A percentile compares a stretch with the other conserved stretches of the same genome.
These are phyloP conservation scores for Pipa parva DNA, from an alignment of 2,113 vertebrate species.

Conservation along the genomic window DNA sequence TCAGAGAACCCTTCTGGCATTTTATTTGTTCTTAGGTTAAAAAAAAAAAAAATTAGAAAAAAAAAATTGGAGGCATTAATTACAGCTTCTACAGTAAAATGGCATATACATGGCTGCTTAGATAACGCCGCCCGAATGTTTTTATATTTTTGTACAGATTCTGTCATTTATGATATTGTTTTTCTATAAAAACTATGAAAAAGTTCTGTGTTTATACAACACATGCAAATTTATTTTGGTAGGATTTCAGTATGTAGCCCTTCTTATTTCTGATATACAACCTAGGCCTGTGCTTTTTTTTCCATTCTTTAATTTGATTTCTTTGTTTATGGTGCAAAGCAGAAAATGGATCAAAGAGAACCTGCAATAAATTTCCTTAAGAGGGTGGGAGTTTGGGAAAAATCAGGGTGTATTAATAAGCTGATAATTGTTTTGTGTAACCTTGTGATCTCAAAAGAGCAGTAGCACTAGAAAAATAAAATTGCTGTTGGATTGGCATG, in stretches of 20 bases:
- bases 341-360: conserved; percentile 67
- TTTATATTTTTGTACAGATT: conserved; percentile 89
- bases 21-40: conserved; percentile 74
- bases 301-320: conserved; percentile 63
- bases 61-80: conserved; percentile 70
- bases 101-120: conserved; percentile 79
- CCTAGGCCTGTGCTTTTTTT: conserved; percentile 67
- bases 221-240: not conserved
- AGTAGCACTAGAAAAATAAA: too few relatives aligned
- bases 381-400: conserved; percentile 42
- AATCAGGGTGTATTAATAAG: too few relatives aligned
- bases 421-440: too few relatives aligned
- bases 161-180: conserved; percentile 78
- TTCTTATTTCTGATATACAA: conserved; percentile 72
- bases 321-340: conserved; percentile 69
- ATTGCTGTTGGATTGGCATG: too few relatives aligned
- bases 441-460: too few relatives aligned
- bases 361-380: conserved; percentile 58
- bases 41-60: conserved; percentile 53
- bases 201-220: not conserved
- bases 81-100: conserved; percentile 66
- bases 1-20: conserved; percentile 63
- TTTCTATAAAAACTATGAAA: conserved; percentile 48
- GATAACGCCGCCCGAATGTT: conserved; percentile 78
- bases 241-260: not conserved